Conservation (phyloP, 2,113 vertebrate species). For the Corapipo altera region DNA sequence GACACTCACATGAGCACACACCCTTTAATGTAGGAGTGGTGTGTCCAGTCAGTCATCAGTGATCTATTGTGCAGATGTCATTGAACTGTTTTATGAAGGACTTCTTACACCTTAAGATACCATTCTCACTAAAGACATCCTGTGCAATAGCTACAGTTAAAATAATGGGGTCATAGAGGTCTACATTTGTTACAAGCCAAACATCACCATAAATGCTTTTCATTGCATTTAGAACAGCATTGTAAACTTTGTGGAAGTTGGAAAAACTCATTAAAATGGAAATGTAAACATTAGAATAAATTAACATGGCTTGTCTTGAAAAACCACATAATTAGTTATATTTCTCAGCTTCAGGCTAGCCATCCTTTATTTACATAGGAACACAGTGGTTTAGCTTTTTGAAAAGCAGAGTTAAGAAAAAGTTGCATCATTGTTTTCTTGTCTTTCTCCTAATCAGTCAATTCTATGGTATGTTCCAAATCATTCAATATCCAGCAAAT, state of each 20-base stretch:
- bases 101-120: neutral
- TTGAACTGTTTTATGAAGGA: neutral
- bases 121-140: neutral
- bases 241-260: neutral
- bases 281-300: slow-evolving; percentile 16
- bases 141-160: neutral
- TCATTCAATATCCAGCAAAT: neutral
- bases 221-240: neutral
- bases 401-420: neutral
- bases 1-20: neutral
- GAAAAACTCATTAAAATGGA: slow-evolving; percentile 19
- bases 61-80: neutral
- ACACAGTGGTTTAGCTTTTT: neutral
- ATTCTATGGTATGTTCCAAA: neutral
- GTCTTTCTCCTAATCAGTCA: neutral
- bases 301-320: slow-evolving; percentile 10
- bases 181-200: neutral
- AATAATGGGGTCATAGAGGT: neutral
- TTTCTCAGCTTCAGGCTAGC: slow-evolving; percentile 1
- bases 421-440: neutral
- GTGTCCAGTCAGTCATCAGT: neutral
- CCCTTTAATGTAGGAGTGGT: neutral
- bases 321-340: neutral
- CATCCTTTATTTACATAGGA: slow-evolving; percentile 21
- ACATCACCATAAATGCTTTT: neutral